Evolutionary conservation across 37 sponge, comb jelly and placozoan genomes (phyloP), one percentile per base, ranked within the genome.

Genomic region (Agelas oroides): DNA sequence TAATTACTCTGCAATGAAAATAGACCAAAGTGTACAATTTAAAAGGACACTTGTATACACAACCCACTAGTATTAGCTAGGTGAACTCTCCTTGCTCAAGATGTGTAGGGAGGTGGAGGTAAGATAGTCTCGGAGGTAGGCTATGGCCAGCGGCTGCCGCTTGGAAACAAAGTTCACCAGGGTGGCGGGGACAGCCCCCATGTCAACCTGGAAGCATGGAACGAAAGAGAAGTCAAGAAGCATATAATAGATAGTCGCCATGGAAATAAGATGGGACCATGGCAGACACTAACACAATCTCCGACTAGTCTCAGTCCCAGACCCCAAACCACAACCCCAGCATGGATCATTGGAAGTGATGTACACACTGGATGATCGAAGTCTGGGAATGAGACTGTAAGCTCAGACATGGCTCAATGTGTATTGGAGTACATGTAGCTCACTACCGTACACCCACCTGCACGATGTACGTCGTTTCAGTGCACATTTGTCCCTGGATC

Each of bases 41-140:
- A n/a, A n/a, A n/a, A n/a, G n/a, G n/a, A n/a, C n/a, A n/a, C n/a
- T n/a, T n/a, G n/a, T n/a, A n/a, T n/a, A n/a, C n/a, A n/a, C n/a
- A n/a, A n/a, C n/a, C n/a, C n/a, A n/a, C n/a, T n/a, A n/a, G n/a
- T n/a, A n/a, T 46, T 46, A 46, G 46, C 46, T 46, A 8, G 8
- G 8, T 46, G 46, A 8, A 8, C 6, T 12, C 46, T 46, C 46
- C 46, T 46, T 46, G 46, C 46, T 46, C 8, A 8, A 46, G 67
- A 60, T 23, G 20, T 82, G 52, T 1, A 82, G 73, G 58, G 83
- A 82, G 0, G 84, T 84, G 11, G 87, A 59, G 23, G 61, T 30
- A 2, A 94, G 89, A 66, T 94, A 91, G 71, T 94, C 89, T 24
- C 95, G 54, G 56, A 94, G 82, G 59, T 94, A 94, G 18, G 95